Evolutionary conservation across 2,888 invertebrate species (phyloP).

Genomic region (Volucella inflata): DNA sequence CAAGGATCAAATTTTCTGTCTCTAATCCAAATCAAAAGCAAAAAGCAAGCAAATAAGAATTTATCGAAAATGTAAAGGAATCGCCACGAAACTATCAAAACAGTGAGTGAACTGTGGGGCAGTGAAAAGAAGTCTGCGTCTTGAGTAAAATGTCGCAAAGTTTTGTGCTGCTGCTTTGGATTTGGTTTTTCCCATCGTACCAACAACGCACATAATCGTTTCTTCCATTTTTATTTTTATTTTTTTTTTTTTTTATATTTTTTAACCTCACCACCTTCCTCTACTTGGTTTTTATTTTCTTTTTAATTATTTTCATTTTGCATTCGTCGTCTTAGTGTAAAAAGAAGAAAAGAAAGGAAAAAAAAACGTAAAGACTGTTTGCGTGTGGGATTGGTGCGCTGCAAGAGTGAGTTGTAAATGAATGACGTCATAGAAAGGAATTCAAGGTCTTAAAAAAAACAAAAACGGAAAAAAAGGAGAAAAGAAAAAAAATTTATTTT

Average conservation of each 20-base stretch:
- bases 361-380: background rate
- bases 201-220: constrained; percentile 62
- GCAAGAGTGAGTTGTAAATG: constrained; percentile 67
- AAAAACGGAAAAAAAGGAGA: constrained; percentile 22
- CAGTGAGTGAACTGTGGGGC: constrained; percentile 24
- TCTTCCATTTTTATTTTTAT: constrained; percentile 30
- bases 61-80: constrained; percentile 23
- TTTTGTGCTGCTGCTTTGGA: constrained; percentile 20
- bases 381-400: constrained; percentile 29
- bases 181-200: constrained; percentile 50
- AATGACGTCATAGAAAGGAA: constrained; percentile 83
- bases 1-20: constrained; percentile 40
- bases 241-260: constrained; percentile 7
- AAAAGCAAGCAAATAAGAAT: constrained; percentile 10
- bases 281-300: constrained; percentile 22
- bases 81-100: constrained; percentile 12
- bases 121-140: constrained; percentile 18
- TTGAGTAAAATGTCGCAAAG: constrained; percentile 37
- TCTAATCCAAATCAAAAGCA: constrained; percentile 9
- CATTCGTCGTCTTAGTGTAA: constrained; percentile 51
- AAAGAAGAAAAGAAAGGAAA: too few relatives aligned
- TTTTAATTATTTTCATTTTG: constrained; percentile 59
- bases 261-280: background rate
- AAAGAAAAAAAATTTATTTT: constrained; percentile 42
- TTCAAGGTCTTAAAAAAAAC: constrained; percentile 81